phyloP scores from a whole-genome alignment of 2,888 invertebrate genomes.

The Papilio protenor region DNA sequence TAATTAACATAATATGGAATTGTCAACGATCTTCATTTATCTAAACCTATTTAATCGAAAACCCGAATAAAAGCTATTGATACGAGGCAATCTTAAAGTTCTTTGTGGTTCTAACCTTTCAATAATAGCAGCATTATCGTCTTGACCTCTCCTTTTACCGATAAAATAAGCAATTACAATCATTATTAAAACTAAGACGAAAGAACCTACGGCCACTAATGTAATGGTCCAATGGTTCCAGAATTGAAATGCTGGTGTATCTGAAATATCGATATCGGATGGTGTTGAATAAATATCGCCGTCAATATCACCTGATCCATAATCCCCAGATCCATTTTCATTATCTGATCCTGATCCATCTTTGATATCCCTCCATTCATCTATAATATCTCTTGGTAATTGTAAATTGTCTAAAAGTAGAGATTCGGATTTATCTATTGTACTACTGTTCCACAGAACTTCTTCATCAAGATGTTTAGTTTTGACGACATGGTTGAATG shows the following conservation, averaged over 20 bases:
- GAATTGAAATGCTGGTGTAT: constrained; percentile 40
- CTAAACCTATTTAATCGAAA: not conserved
- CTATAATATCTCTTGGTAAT: constrained; percentile 28
- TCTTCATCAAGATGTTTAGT: not conserved
- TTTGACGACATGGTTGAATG: constrained; percentile 4
- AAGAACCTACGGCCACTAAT: constrained; percentile 50
- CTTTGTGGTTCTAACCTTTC: constrained; percentile 50
- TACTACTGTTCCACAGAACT: not conserved
- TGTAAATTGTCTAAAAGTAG: constrained; percentile 14
- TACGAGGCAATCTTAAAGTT: constrained; percentile 49
- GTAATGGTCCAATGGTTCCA: constrained; percentile 55
- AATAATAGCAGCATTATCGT: constrained; percentile 37
- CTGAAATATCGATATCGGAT: not conserved
- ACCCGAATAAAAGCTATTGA: constrained; percentile 33
- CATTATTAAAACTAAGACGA: constrained; percentile 48
- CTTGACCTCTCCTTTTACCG: constrained; percentile 49
- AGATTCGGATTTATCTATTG: constrained; percentile 28
- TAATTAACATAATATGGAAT: not conserved
- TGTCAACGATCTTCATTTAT: not conserved
- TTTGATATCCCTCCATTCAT: constrained; percentile 21
- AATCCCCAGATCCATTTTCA: constrained; percentile 27
- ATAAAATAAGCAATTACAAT: constrained; percentile 53
- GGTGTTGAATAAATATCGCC: constrained; percentile 21
- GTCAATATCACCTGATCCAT: constrained; percentile 25
- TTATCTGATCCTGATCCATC: not conserved